phyloP scores from a whole-genome alignment of 2,797 vertebrate genomes.

The Anniella stebbinsi region DNA sequence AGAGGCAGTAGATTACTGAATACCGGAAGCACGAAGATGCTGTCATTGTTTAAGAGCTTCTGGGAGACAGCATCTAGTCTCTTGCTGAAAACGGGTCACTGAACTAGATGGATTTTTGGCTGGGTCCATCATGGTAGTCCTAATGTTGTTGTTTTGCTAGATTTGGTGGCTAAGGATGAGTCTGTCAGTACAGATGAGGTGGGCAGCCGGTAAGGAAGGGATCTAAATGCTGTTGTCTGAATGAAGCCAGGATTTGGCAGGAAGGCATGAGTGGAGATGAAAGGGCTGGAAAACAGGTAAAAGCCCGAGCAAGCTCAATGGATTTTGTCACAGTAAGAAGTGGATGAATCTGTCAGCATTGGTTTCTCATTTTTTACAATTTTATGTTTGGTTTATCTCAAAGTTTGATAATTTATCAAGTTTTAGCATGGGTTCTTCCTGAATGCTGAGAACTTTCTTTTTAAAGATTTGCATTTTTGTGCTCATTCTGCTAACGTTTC shows the following conservation, averaged over 20 bases:
- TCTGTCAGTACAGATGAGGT: not conserved
- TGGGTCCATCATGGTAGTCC: not conserved
- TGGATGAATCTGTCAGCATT: not conserved
- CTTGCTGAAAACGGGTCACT: not conserved
- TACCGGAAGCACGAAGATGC: not conserved
- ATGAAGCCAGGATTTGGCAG: not conserved
- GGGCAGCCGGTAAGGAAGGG: not conserved
- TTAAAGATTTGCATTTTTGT: too few species aligned
- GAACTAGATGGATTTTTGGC: not conserved
- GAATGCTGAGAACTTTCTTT: too few species aligned
- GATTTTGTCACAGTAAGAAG: not conserved
- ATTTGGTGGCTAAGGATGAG: not conserved
- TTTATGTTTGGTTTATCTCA: too few species aligned
- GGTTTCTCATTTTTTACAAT: not conserved
- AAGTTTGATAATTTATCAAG: too few species aligned
- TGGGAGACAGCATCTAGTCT: not conserved
- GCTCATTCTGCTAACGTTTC: too few species aligned
- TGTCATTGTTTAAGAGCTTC: not conserved
- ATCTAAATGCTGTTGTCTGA: not conserved
- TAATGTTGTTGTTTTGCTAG: not conserved
- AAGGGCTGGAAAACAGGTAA: not conserved
- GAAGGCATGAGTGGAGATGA: not conserved
- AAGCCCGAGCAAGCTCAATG: not conserved
- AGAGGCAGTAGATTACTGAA: not conserved
- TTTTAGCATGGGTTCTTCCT: too few species aligned